phyloP scores from a whole-genome alignment of 2,888 invertebrate genomes.

The Psylliodes chrysocephalus region DNA sequence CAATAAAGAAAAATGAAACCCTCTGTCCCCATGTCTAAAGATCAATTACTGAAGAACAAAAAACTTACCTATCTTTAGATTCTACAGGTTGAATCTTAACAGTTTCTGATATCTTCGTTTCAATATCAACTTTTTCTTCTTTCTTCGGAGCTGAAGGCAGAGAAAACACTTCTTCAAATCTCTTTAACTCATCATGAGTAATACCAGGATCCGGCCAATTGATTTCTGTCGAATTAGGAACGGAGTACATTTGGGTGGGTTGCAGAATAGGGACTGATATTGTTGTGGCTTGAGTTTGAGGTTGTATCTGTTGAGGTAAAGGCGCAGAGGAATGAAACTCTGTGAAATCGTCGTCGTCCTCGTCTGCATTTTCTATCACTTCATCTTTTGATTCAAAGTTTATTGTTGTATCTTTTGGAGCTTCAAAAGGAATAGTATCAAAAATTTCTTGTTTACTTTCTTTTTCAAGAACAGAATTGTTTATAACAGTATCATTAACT shows the following conservation, averaged over 20 bases:
- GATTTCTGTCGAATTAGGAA: conserved; percentile 63
- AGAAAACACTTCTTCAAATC: conserved; percentile 57
- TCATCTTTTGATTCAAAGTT: too few relatives aligned
- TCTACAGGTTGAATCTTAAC: background rate
- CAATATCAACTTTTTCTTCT: background rate
- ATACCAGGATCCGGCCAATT: conserved; percentile 74
- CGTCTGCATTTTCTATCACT: background rate
- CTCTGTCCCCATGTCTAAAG: too few relatives aligned
- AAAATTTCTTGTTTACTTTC: too few relatives aligned
- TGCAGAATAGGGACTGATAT: conserved; percentile 50
- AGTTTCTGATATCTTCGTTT: background rate
- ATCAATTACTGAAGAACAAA: too few relatives aligned
- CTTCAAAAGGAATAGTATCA: background rate
- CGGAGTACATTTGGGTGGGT: conserved; percentile 43
- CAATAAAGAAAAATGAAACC: too few relatives aligned
- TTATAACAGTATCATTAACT: background rate
- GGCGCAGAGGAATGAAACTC: conserved; percentile 58
- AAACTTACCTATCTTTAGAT: conserved; percentile 13
- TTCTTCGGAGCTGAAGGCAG: conserved; percentile 32
- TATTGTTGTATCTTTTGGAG: background rate
- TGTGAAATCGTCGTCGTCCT: conserved; percentile 61
- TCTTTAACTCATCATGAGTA: conserved; percentile 59
- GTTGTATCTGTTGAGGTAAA: conserved; percentile 33
- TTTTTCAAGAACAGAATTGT: too few relatives aligned
- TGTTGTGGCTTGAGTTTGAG: background rate